Base-by-base conservation (phyloP, 2,113 vertebrate species). In the Vulpes ferrilata region DNA sequence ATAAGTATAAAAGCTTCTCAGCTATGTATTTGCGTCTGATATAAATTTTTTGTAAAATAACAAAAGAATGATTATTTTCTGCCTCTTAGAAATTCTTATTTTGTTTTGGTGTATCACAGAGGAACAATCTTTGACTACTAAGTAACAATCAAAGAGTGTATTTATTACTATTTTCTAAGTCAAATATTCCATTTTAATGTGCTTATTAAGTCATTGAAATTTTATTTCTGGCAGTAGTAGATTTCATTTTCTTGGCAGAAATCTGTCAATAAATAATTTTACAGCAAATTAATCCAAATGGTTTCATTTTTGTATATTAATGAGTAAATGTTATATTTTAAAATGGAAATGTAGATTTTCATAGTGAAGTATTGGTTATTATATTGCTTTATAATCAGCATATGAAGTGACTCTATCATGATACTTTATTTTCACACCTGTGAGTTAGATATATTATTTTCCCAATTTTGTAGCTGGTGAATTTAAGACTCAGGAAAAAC, bases 161-260 rank as follows among this genome's bases (percentile, higher is more conserved):
- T 89, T 95, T 35, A 3, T 90, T 94, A 94, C 19, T 65, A n/a
- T 65, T 90, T 93, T 69, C n/a, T 69, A 11, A 92, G 79, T 89
- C 80, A 25, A 88, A 87, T 22, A 59, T 62, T 88, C 19, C 25
- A 55, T 62, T 88, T 89, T 93, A 88, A 78, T 83, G 8, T 57
- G 53, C 38, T 71, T 86, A 88, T 71, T 86, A 88, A 85, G 6
- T 0, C 25, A 38, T n/a, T 81, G 27, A 59, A 43, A 80, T 84
- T 94, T 93, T 92, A 93, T 76, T 90, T 93, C 38, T 79, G 78
- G 11, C 30, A 71, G 3, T 53, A 89, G 22, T 74, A 59, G 69
- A 32, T 78, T 12, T 73, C 60, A 5, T 81, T 88, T 96, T 71
- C 35, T 93, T 92, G 16, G 23, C 8, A 93, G 81, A 64, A 80